These are phyloP conservation scores for Sycobia sp. DNA, from an alignment of 1,140 invertebrate genomes.

Conservation along the genomic window DNA sequence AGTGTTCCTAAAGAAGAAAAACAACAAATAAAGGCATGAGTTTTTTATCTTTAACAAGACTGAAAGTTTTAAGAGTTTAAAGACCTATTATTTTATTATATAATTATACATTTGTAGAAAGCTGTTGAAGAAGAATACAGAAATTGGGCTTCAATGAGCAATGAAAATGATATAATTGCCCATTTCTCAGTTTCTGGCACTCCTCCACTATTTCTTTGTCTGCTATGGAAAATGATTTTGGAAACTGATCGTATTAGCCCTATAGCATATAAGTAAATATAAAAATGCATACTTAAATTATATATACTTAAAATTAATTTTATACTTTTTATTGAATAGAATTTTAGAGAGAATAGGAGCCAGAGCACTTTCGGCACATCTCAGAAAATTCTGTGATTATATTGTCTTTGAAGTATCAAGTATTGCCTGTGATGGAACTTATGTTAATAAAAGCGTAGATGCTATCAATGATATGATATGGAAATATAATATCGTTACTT, in stretches of 20 bases:
- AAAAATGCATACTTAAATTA: neutral
- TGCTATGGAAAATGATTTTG: conserved; percentile 94
- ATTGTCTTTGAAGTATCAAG: conserved; percentile 90
- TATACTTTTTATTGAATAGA: conserved; percentile 60
- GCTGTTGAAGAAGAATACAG: conserved; percentile 93
- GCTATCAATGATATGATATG: conserved; percentile 96
- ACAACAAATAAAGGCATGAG: conserved; percentile 79
- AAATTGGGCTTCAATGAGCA: conserved; percentile 96
- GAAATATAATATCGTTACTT: conserved; percentile 95
- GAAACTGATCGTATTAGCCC: conserved; percentile 91
- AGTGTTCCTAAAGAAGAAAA: conserved; percentile 87
- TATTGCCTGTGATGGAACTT: conserved; percentile 79
- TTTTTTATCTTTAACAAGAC: conserved; percentile 1
- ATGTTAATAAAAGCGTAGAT: conserved; percentile 92
- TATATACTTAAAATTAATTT: conserved; percentile 5
- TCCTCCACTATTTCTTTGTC: conserved; percentile 84
- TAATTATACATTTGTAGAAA: conserved; percentile 61
- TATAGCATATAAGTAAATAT: conserved; percentile 88
- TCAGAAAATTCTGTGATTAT: conserved; percentile 94
- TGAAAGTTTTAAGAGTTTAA: neutral
- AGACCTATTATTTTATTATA: neutral
- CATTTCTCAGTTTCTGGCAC: conserved; percentile 91
- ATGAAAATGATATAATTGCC: conserved; percentile 95
- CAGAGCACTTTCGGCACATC: conserved; percentile 83
- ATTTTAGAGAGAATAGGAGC: conserved; percentile 93